Evolutionary conservation across 2,888 invertebrate species (phyloP), one percentile per base, ranked within the genome.

Genomic region (Clanis bilineata): DNA sequence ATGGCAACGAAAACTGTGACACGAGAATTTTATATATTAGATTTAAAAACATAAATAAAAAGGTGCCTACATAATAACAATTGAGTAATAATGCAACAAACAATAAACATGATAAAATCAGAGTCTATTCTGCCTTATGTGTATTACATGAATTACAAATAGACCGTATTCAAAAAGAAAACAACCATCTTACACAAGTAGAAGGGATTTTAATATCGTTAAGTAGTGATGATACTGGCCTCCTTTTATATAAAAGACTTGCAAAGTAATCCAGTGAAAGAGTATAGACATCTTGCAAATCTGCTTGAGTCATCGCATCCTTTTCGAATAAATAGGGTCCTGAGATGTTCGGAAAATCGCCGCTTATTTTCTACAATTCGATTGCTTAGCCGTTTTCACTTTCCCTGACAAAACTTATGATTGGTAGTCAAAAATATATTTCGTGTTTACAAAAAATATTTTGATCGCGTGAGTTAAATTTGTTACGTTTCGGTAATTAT

Each of bases 201-300:
- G 84, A 82, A 86, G 83, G 85, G 90, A 86, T 90, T 92, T 90
- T 92, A 92, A 92, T 92, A 92, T 90, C 88, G 86, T 84, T 92
- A 91, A 92, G 92, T 91, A 92, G 90, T 86, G 89, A 88, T 86
- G 84, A 87, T 90, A 90, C 88, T 80, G 85, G 80, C 82, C 85
- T 85, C 81, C 79, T 77, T 74, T 81, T 74, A 78, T 80, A 90
- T 89, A 90, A 90, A 91, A 85, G 89, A 90, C 85, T 90, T 89
- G 92, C 91, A 87, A 90, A 90, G 90, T 92, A 91, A 92, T 92
- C 91, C 89, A 81, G 84, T 82, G 88, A 87, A 81, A 83, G 83
- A 86, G 83, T 69, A 77, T 79, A 83, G 88, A 85, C 87, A 87
- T 86, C 88, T 85, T 80, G 82, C 83, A 84, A 90, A 92, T 92